Base-by-base conservation (phyloP, 2,888 invertebrate genomes). In the Rhagophthalmus giganteus region DNA sequence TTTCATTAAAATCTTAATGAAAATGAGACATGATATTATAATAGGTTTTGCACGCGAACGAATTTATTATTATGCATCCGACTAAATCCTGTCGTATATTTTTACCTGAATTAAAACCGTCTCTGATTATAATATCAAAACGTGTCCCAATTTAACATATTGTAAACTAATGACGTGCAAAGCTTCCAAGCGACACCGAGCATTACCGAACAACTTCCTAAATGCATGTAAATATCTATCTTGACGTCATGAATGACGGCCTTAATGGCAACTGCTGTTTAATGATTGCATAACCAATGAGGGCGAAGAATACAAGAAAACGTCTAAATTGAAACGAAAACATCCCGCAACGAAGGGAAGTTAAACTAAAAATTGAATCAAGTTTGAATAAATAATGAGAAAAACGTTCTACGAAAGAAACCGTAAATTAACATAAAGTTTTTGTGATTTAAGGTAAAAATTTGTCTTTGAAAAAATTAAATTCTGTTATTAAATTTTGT, bases 231-330 rank as follows among this genome's bases (percentile, higher is more conserved):
- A 52, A 52, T 52, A 44, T 46, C 33, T 40, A 20, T 24, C 40
- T 45, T 45, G 39, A 40, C 40, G 34, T 39, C 44, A 45, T 39
- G 42, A 51, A 51, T 51, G 45, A 51, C 26, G 40, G 34, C 40
- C 46, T 25, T 52, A 46, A 46, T 52, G 46, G 51, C 40, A 52
- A 40, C 45, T 52, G 40, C 38, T 34, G 45, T 52, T 52, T 52
- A 52, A 46, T 38, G 38, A 46, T 35, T 52, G 51, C 45, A 46
- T 52, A 52, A 52, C 39, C 51, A 52, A 50, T 50, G 50, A 50
- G 39, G 50, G 24, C 35, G 25, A 41, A 49, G 42, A 42, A 42
- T 42, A 13, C 37, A 37, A 37, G 42, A 49, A 48, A 48, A 48
- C 48, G 40, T 48, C 33, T 48, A 48, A 48, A 48, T 48, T 48